Evolutionary conservation across 2,888 invertebrate genomes (phyloP).

Genomic region (Mechanitis mazaeus): DNA sequence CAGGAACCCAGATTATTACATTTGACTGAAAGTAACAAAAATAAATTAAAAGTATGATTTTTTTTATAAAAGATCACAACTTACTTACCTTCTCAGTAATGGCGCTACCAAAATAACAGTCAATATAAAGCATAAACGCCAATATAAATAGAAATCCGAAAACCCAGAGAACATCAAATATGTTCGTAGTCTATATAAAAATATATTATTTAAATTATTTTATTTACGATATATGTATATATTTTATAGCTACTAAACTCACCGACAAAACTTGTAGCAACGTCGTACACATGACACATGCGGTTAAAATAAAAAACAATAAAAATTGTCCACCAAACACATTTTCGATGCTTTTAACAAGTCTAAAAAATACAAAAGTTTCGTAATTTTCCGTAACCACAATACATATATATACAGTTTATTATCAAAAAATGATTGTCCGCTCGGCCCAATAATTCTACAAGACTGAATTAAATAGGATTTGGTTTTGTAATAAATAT

Average conservation of each 20-base stretch:
- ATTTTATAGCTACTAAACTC: neutral
- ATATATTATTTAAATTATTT: neutral
- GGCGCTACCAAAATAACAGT: neutral
- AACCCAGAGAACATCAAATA: neutral
- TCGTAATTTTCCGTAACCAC: too few species aligned
- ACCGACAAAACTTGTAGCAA: neutral
- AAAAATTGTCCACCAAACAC: conserved; percentile 2
- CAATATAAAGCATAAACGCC: neutral
- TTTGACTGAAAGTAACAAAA: too few species aligned
- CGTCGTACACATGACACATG: conserved; percentile 5
- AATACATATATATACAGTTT: too few species aligned
- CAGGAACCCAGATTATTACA: neutral
- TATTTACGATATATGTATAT: too few species aligned
- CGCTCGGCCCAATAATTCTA: too few species aligned
- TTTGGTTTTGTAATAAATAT: too few species aligned
- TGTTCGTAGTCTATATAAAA: neutral
- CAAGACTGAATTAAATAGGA: too few species aligned
- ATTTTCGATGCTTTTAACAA: neutral
- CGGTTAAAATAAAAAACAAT: conserved; percentile 2
- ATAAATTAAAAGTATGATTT: too few species aligned
- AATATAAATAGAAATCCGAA: conserved; percentile 1
- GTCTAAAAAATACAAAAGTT: neutral
- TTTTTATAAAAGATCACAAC: too few species aligned
- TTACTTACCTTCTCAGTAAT: conserved; percentile 1
- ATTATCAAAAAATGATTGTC: too few species aligned